phyloP scores from a whole-genome alignment of 1,140 invertebrate species.

The Drosophila ercepeae region DNA sequence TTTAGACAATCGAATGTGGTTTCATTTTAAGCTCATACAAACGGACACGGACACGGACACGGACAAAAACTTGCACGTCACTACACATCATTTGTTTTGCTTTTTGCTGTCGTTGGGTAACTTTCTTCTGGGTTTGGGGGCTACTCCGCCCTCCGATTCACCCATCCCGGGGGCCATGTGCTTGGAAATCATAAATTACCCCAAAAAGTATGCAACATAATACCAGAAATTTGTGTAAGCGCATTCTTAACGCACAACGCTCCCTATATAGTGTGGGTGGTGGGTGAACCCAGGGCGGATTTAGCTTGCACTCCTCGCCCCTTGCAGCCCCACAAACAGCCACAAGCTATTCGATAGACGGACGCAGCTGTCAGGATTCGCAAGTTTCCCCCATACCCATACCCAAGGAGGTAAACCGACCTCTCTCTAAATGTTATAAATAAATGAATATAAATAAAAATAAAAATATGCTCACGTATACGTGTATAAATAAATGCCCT shows the following conservation, averaged over 20 bases:
- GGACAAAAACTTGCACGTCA: slow-evolving; percentile 72
- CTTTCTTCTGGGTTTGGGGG: neutral
- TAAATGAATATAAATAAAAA: slow-evolving; percentile 56
- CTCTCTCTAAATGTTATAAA: slow-evolving; percentile 68
- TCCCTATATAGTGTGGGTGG: neutral
- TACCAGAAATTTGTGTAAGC: slow-evolving; percentile 76
- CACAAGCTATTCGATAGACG: slow-evolving; percentile 8
- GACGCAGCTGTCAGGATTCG: slow-evolving; percentile 64
- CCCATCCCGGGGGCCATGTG: slow-evolving; percentile 34
- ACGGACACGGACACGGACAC: slow-evolving; percentile 4
- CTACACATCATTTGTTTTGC: slow-evolving; percentile 78
- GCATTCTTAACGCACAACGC: slow-evolving; percentile 35
- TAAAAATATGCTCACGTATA: slow-evolving; percentile 14
- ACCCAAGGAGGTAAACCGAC: slow-evolving; percentile 50
- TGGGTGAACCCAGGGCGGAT: slow-evolving; percentile 64
- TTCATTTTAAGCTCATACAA: slow-evolving; percentile 60
- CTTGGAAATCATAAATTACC: slow-evolving; percentile 78
- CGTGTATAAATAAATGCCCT: slow-evolving; percentile 25
- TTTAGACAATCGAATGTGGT: slow-evolving; percentile 71
- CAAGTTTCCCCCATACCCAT: slow-evolving; percentile 38
- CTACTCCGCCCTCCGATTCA: neutral
- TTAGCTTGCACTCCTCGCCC: slow-evolving; percentile 51
- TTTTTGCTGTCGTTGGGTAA: slow-evolving; percentile 26
- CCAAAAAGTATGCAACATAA: slow-evolving; percentile 77
- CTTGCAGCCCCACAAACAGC: slow-evolving; percentile 10